Base-by-base conservation (phyloP, 2,888 invertebrate genomes). In the Drosophila subquinaria region DNA sequence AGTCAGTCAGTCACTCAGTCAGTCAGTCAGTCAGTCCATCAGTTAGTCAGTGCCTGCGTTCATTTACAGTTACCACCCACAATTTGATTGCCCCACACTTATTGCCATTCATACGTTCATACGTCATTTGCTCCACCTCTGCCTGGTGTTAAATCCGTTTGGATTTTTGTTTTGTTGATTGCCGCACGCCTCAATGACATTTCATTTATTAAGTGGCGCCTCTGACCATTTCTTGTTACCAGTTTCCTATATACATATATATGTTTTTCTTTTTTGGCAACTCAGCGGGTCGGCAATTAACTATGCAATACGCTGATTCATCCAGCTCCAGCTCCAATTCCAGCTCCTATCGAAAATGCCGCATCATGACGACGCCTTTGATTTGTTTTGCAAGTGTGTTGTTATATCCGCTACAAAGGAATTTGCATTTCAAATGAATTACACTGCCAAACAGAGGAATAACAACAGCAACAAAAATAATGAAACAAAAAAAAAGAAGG, bases 101-200 rank as follows among this genome's bases (percentile, higher is more conserved):
- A 56, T 36, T 45, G 45, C 66, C 20, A 35, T 42, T 23, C 23
- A 23, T 23, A 27, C 5, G 50, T 57, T 63, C 65, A 79, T 65
- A 57, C 67, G 65, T 68, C 81, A 81, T 77, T 76, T 81, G 59
- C n/a, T 40, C 47, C 67, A 61, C 27, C 59, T 45, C 59, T 45
- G 77, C 71, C 56, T 52, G 78, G 81, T 83, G 87, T 87, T 86
- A 84, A 88, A 75, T 79, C 79, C 66, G 72, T 68, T 86, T 83
- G 75, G 78, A 67, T 83, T 88, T 88, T 83, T 70, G 77, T 87
- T 83, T 80, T 75, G 69, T 69, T 90, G 89, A 87, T 86, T 88
- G 89, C 81, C 89, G 68, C 88, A 87, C 74, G 85, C 86, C 88
- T 87, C 88, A 74, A 90, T 87, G 86, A 90, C 90, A 87, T 89